These are phyloP conservation scores for Ispidina picta DNA, from an alignment of 2,797 vertebrate species.

Conservation along the genomic window DNA sequence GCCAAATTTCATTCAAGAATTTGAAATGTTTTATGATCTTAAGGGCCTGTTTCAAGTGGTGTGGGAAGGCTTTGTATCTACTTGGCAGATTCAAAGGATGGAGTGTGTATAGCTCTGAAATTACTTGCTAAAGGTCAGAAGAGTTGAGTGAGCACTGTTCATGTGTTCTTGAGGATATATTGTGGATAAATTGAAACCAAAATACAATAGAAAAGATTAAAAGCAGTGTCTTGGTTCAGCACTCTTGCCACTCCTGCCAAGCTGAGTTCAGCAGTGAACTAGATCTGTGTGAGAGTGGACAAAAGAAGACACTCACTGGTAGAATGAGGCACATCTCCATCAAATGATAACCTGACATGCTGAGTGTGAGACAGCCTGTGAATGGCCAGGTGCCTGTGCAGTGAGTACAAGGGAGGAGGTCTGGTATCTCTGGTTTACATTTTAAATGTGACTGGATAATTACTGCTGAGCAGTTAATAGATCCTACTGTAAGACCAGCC, in stretches of 20 bases:
- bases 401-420: not conserved
- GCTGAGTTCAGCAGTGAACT: not conserved
- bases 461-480: not conserved
- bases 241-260: not conserved
- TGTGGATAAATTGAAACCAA: not conserved
- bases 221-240: not conserved
- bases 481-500: not conserved
- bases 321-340: not conserved
- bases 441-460: not conserved
- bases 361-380: not conserved
- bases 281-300: not conserved
- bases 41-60: not conserved
- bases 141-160: not conserved
- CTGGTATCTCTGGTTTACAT: not conserved
- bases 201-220: not conserved
- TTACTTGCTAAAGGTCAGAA: not conserved
- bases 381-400: not conserved
- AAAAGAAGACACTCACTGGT: not conserved
- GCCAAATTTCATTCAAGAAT: not conserved
- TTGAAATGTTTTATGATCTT: not conserved
- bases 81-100: not conserved
- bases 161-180: not conserved
- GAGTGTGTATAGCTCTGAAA: not conserved
- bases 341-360: not conserved
- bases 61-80: not conserved